Evolutionary conservation across 37 sponge, comb jelly and placozoan genomes (phyloP).

Genomic region (Aphrocallistes beatrix): DNA sequence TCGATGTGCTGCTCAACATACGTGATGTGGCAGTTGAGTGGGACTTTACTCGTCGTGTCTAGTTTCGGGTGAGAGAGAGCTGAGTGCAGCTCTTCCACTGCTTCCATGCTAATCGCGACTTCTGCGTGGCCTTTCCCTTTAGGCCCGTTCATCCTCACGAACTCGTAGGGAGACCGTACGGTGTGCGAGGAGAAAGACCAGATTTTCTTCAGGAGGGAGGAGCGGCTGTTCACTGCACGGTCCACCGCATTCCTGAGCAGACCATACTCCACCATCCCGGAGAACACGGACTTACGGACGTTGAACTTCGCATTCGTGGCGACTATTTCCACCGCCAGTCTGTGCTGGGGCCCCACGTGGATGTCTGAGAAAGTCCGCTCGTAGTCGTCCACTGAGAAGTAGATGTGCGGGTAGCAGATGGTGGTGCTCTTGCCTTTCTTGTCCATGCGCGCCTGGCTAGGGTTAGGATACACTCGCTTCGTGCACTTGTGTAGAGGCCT

Average conservation of each 20-base stretch:
- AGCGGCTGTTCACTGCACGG: neutral
- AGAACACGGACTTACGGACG: neutral
- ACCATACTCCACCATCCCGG: neutral
- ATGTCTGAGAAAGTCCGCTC: neutral
- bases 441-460: neutral
- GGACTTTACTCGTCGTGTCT: neutral
- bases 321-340: neutral
- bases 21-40: neutral
- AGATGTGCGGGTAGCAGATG: neutral
- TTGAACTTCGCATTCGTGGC: neutral
- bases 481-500: neutral
- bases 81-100: neutral
- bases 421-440: neutral
- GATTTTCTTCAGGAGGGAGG: neutral
- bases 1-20: neutral
- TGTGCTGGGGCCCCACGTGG: neutral
- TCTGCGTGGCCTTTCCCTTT: slow-evolving; percentile 25
- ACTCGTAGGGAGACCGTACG: neutral
- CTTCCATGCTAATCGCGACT: neutral
- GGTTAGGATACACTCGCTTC: neutral
- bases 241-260: neutral
- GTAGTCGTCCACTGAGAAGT: slow-evolving; percentile 13
- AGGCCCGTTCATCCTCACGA: slow-evolving; percentile 25
- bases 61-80: neutral
- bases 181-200: neutral